Evolutionary conservation across 2,113 vertebrate species (phyloP).

Genomic region (Tyto alba): DNA sequence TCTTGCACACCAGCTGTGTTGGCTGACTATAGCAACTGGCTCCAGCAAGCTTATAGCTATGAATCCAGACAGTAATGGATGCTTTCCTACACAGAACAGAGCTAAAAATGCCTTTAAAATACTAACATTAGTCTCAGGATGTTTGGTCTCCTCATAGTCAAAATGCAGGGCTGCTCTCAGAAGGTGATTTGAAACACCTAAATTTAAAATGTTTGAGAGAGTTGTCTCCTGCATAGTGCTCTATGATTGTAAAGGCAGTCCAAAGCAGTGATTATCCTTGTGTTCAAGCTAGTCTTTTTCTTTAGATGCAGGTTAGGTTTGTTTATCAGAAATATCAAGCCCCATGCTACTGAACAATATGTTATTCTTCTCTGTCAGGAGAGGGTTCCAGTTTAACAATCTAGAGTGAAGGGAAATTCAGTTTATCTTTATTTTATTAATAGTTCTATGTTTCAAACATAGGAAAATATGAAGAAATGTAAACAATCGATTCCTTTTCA

Average conservation of each 20-base stretch:
- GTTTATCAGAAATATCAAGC: neutral
- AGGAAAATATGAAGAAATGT: neutral
- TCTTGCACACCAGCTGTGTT: rapidly evolving
- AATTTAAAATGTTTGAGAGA: neutral
- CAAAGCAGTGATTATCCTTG: neutral
- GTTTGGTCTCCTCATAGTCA: rapidly evolving
- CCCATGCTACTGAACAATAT: neutral
- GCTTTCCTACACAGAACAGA: neutral
- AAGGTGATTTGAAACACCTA: neutral
- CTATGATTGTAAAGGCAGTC: neutral
- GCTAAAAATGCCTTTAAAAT: neutral
- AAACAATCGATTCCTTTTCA: neutral
- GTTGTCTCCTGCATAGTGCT: neutral
- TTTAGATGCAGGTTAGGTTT: neutral
- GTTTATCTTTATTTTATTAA: neutral
- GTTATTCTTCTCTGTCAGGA: neutral
- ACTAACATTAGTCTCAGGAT: neutral
- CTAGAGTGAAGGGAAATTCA: neutral
- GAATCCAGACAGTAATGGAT: neutral
- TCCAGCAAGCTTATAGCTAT: neutral
- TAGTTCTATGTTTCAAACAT: neutral
- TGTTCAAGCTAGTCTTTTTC: neutral
- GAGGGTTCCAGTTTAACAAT: neutral
- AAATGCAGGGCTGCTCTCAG: neutral
- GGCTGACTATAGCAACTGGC: neutral